Conservation (phyloP, 2,888 invertebrate genomes). For the Argyresthia albistria region DNA sequence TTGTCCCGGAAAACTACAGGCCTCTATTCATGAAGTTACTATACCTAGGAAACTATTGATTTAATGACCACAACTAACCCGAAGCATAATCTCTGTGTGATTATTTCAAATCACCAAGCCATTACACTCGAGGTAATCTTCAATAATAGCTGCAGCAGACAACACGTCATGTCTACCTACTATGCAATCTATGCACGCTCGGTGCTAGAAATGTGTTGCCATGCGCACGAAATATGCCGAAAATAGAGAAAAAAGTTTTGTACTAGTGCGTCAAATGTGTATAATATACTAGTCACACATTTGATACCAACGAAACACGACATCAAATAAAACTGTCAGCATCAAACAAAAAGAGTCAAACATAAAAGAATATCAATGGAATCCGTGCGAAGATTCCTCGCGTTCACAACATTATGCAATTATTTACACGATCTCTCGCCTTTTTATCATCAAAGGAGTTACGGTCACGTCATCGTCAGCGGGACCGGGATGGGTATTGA, state of each 20-base stretch:
- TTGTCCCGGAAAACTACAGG: too few relatives aligned
- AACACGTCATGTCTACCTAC: conserved; percentile 20
- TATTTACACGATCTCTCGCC: conserved; percentile 25
- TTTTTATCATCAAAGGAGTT: conserved; percentile 25
- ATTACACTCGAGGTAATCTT: conserved; percentile 66
- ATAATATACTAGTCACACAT: conserved; percentile 1
- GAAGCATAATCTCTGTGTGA: conserved; percentile 49
- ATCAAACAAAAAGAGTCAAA: conserved; percentile 3
- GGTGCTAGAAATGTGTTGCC: conserved; percentile 26
- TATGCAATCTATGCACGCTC: conserved; percentile 10
- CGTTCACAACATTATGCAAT: conserved; percentile 18
- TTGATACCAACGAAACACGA: conserved; percentile 2
- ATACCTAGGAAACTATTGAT: conserved; percentile 37
- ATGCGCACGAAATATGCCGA: conserved; percentile 21
- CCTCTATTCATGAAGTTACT: not conserved
- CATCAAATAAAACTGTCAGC: conserved; percentile 6
- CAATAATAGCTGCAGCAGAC: conserved; percentile 42
- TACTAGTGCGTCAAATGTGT: not conserved
- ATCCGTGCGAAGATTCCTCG: conserved; percentile 18
- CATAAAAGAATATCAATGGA: conserved; percentile 4
- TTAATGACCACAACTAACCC: conserved; percentile 40
- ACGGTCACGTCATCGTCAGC: conserved; percentile 20
- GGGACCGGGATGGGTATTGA: conserved; percentile 35
- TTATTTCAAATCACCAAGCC: conserved; percentile 68
- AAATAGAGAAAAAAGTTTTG: conserved; percentile 1